A percentile compares a stretch with the other conserved stretches of the same genome.
These are phyloP conservation scores for Coccyzus lansbergi DNA, from an alignment of 2,797 vertebrate genomes.

Conservation along the genomic window DNA sequence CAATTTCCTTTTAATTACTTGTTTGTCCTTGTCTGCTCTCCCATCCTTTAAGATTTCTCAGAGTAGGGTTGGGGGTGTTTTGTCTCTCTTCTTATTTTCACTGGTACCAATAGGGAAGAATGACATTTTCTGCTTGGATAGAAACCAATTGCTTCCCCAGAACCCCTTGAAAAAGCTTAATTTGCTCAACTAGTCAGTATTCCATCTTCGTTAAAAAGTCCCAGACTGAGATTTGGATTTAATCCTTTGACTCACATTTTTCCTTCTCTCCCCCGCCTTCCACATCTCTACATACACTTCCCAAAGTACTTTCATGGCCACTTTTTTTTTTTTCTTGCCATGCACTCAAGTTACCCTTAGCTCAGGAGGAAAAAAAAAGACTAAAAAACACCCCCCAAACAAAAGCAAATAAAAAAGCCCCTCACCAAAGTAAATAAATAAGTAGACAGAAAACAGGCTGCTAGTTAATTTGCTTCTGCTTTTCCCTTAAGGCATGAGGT, in stretches of 20 bases:
- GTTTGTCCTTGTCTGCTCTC: conserved; percentile 48
- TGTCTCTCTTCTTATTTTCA: conserved; percentile 56
- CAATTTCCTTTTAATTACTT: conserved; percentile 42
- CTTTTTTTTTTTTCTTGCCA: conserved; percentile 6
- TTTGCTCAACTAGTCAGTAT: conserved; percentile 79
- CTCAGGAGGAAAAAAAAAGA: conserved; percentile 28
- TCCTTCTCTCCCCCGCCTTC: conserved; percentile 41
- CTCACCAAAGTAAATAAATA: conserved; percentile 77
- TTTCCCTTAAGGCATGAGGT: conserved; percentile 75
- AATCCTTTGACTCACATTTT: conserved; percentile 74
- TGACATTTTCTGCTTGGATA: conserved; percentile 78
- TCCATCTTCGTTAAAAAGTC: conserved; percentile 71
- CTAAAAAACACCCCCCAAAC: not conserved
- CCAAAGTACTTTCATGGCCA: conserved; percentile 6
- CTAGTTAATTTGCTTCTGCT: conserved; percentile 68
- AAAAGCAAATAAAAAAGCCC: conserved; percentile 31
- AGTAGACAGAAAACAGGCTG: conserved; percentile 62
- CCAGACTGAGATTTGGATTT: conserved; percentile 71
- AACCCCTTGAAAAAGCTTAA: conserved; percentile 73
- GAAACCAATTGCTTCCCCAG: conserved; percentile 71
- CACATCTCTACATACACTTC: conserved; percentile 8
- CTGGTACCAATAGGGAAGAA: conserved; percentile 61
- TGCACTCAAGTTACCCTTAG: conserved; percentile 72
- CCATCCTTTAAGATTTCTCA: conserved; percentile 29
- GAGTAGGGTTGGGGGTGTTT: conserved; percentile 32